Evolutionary conservation across 92 coral and sea anemone species (phyloP).

Genomic region (Epizoanthus illoricatus): DNA sequence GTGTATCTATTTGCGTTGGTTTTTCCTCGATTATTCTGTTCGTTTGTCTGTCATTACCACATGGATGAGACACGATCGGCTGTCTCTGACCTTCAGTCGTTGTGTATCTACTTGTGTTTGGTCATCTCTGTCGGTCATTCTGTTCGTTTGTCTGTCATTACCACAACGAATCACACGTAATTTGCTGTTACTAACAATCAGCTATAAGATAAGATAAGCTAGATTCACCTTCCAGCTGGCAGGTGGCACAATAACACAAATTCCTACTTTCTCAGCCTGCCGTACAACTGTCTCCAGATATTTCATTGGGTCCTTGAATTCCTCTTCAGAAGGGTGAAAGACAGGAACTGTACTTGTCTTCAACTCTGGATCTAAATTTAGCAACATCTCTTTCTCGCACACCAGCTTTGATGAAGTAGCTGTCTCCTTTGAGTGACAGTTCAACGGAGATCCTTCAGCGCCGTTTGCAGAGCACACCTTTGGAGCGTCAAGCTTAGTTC

Average conservation of each 20-base stretch:
- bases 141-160: too few relatives aligned
- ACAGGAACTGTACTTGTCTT: slow-evolving; percentile 49
- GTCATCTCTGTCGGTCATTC: too few relatives aligned
- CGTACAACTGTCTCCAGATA: slow-evolving; percentile 69
- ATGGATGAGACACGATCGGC: too few relatives aligned
- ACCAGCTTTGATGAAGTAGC: not conserved
- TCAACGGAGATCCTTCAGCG: slow-evolving; percentile 21
- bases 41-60: too few relatives aligned
- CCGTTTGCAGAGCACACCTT: slow-evolving; percentile 27
- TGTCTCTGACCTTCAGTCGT: too few relatives aligned
- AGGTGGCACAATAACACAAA: slow-evolving; percentile 89
- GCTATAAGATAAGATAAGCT: too few relatives aligned
- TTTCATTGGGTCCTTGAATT: slow-evolving; percentile 79
- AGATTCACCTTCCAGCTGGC: slow-evolving; percentile 91
- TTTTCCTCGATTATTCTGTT: too few relatives aligned
- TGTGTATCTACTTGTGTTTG: too few relatives aligned
- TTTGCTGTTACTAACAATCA: too few relatives aligned
- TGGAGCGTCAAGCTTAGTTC: not conserved
- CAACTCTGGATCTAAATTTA: slow-evolving; percentile 11
- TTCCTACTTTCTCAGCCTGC: slow-evolving; percentile 70
- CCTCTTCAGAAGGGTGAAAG: slow-evolving; percentile 81
- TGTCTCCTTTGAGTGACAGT: not conserved
- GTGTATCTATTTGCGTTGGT: too few relatives aligned
- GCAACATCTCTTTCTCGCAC: too few relatives aligned
- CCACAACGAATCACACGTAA: too few relatives aligned